Conservation (phyloP, 2,113 vertebrate species). For the Oncorhynchus masou region DNA sequence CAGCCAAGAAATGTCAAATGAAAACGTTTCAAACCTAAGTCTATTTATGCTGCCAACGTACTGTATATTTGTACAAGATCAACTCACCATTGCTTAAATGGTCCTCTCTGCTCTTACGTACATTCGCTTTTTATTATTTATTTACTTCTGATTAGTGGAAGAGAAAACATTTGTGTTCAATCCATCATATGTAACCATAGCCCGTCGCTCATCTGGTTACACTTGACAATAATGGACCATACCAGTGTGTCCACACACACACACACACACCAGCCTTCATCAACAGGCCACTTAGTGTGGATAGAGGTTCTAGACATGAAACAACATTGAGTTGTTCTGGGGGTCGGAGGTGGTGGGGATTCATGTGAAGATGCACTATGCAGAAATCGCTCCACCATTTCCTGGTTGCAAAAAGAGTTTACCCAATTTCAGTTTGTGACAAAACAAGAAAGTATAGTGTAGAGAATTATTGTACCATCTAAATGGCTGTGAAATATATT, state of each 20-base stretch:
- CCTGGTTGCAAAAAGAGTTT: too few relatives aligned
- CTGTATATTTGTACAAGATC: not conserved
- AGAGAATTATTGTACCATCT: too few relatives aligned
- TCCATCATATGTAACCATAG: constrained; percentile 10
- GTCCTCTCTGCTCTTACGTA: not conserved
- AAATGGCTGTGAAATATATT: too few relatives aligned
- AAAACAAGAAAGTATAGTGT: too few relatives aligned
- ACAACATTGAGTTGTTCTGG: constrained; percentile 19
- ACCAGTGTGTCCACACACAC: not conserved
- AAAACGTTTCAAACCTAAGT: not conserved
- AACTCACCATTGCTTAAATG: not conserved
- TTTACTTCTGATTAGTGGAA: constrained; percentile 9
- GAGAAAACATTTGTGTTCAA: not conserved
- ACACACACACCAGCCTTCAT: not conserved
- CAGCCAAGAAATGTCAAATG: not conserved
- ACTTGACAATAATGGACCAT: not conserved
- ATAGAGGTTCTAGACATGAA: constrained; percentile 31
- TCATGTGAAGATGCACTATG: too few relatives aligned
- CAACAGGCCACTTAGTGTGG: constrained; percentile 19
- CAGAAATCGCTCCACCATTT: too few relatives aligned
- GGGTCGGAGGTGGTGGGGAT: too few relatives aligned
- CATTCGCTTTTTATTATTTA: constrained; percentile 19
- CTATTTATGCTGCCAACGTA: not conserved
- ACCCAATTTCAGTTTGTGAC: too few relatives aligned
- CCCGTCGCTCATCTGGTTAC: constrained; percentile 20